Conservation (phyloP, 1,140 invertebrate genomes). For the Melanaphis sacchari region DNA sequence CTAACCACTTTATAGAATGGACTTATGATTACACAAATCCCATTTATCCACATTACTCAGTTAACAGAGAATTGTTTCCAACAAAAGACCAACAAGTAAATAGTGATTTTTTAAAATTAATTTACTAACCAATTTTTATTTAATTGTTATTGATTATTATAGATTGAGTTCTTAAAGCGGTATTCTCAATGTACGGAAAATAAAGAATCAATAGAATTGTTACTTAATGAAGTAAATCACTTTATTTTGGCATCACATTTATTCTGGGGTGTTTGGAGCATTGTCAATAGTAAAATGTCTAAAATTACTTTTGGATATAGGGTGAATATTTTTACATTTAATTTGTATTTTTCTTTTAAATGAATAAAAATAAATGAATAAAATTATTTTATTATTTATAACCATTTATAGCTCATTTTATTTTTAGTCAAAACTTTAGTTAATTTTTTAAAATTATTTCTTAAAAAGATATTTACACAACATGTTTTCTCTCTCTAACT, state of each 20-base stretch:
- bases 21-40: conserved; percentile 85
- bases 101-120: background rate
- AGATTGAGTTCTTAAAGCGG: conserved; percentile 60
- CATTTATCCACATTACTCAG: conserved; percentile 80
- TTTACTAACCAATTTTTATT: background rate
- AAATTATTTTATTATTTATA: background rate
- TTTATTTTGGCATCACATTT: conserved; percentile 90
- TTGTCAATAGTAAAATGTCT: conserved; percentile 86
- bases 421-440: background rate
- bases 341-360: background rate
- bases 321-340: conserved; percentile 69
- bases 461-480: too few relatives aligned
- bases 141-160: background rate
- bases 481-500: too few relatives aligned
- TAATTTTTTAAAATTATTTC: too few relatives aligned
- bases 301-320: conserved; percentile 94
- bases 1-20: conserved; percentile 97
- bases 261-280: conserved; percentile 90
- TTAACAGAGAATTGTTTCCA: conserved; percentile 73
- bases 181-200: conserved; percentile 59
- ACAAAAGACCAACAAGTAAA: conserved; percentile 80
- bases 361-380: too few relatives aligned
- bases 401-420: background rate
- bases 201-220: conserved; percentile 57
- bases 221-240: conserved; percentile 80